Evolutionary conservation across 2,888 invertebrate genomes (phyloP), one percentile per base, ranked within the genome.

Genomic region (Spialia ferax): DNA sequence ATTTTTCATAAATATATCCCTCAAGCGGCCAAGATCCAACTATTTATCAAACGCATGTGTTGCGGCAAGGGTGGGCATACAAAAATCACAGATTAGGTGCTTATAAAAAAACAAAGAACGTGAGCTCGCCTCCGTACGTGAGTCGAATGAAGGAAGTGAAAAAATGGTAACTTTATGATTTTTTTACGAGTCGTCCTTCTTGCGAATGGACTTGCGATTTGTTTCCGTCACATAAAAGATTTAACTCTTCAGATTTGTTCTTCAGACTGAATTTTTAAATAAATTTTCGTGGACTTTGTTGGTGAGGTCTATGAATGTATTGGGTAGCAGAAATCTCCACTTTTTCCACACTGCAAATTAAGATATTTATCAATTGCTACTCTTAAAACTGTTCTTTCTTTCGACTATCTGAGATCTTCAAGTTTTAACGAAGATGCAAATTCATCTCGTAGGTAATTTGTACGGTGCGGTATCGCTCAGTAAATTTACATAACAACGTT

Each of bases 21-120:
- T 75, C 75, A 75, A 71, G 75, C 74, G 72, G 77, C 75, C 77
- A 77, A 78, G 81, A 81, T 79, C 78, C 74, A 72, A 79, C 85
- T 78, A 91, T 91, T 87, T 87, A 86, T 90, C 88, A 89, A 76
- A 73, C 78, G 75, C 84, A 86, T 85, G 77, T 87, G 86, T 84
- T 84, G 78, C 82, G 77, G 77, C 76, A 69, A 74, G 52, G 56
- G 59, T 64, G 62, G 68, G 71, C 65, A 55, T 71, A 77, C 81
- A 82, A 85, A 82, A 79, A 76, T 81, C 78, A 79, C 77, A 84
- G 84, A 89, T 86, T 84, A 87, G 80, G 77, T 81, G 76, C 81
- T 80, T 77, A 78, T 79, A 79, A 81, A 83, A 84, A 79, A 81
- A 83, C 83, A 82, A 83, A 79, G 80, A 76, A 87, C 85, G 88